A percentile compares a stretch with the other conserved stretches of the same genome.
These are phyloP conservation scores for Cossypha caffra DNA, from an alignment of 2,797 vertebrate genomes.

Conservation along the genomic window DNA sequence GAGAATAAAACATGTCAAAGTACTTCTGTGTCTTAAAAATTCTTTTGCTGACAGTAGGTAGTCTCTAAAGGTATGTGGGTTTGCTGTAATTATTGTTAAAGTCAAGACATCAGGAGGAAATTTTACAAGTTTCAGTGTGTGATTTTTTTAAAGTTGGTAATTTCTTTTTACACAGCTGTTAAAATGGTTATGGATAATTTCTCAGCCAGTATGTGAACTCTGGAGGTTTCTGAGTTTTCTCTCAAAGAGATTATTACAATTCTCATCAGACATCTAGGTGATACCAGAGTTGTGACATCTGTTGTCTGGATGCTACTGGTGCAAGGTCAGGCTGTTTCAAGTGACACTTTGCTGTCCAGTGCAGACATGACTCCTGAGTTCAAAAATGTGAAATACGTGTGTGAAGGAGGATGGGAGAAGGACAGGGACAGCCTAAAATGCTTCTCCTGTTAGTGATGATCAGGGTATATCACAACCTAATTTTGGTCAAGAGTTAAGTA, in stretches of 20 bases:
- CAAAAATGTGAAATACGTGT: accelerated
- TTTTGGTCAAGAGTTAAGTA: background rate
- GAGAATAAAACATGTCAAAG: background rate
- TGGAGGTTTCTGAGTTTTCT: background rate
- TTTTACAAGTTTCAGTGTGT: background rate
- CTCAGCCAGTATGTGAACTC: background rate
- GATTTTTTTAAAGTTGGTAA: background rate
- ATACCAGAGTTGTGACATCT: background rate
- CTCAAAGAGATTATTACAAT: background rate
- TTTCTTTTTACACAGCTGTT: background rate
- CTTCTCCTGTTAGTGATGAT: background rate
- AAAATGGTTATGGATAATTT: background rate
- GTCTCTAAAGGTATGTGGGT: background rate
- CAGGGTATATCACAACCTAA: background rate
- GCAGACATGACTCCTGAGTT: background rate
- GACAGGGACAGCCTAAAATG: background rate
- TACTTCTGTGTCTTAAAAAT: background rate
- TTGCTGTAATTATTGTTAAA: background rate
- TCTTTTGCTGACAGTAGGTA: background rate
- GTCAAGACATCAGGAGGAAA: background rate
- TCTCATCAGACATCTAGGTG: background rate
- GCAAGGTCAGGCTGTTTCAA: background rate
- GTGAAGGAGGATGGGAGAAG: background rate
- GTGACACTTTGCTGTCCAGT: background rate
- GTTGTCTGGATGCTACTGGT: background rate